A percentile compares a stretch with the other conserved stretches of the same genome.
Evolutionary conservation across 2,797 vertebrate genomes (phyloP).

Genomic region (Dicrostonyx torquatus): DNA sequence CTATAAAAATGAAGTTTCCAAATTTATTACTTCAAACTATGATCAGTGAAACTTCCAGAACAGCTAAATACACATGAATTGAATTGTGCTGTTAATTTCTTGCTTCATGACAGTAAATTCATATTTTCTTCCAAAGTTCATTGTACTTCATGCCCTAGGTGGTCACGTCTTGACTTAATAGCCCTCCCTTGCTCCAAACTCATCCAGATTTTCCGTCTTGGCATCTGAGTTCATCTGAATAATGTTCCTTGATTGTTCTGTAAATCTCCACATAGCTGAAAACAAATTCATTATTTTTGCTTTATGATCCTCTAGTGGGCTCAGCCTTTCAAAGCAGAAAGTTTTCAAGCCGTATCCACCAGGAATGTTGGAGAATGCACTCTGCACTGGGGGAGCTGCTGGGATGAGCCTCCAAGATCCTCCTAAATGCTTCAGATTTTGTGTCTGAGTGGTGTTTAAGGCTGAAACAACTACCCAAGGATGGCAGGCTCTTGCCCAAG

Average conservation of each 20-base stretch:
- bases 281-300: conserved; percentile 38
- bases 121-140: conserved; percentile 1
- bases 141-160: not conserved
- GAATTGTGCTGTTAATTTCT: not conserved
- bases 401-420: not conserved
- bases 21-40: not conserved
- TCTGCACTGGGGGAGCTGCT: not conserved
- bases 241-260: conserved; percentile 6
- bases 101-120: conserved; percentile 9
- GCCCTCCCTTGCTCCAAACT: conserved; percentile 16
- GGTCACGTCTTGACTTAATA: not conserved
- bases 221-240: not conserved
- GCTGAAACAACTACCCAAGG: not conserved
- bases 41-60: not conserved
- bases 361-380: conserved; percentile 5
- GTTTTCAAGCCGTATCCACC: not conserved
- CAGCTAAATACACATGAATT: not conserved
- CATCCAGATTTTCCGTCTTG: conserved; percentile 24
- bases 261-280: conserved; percentile 23
- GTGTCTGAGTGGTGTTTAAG: not conserved
- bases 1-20: not conserved
- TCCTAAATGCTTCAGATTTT: not conserved
- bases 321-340: conserved; percentile 7
- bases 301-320: not conserved
- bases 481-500: not conserved